Percentiles rank a stretch among this genome's conserved stretches.
These are phyloP conservation scores for Drosophila baimaii DNA, from an alignment of 1,140 invertebrate species.

Conservation along the genomic window DNA sequence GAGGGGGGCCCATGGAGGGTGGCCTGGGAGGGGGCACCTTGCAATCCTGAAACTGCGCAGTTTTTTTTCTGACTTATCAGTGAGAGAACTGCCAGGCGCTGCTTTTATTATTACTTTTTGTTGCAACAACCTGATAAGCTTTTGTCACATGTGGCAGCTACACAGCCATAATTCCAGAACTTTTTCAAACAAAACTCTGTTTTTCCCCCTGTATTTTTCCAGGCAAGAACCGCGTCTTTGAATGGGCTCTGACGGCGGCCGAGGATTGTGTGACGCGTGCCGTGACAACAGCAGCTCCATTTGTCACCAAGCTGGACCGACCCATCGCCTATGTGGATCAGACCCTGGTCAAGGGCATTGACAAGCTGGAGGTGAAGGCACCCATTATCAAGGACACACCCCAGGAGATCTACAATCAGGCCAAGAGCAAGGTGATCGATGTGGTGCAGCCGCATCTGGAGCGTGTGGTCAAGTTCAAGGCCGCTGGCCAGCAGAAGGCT, in stretches of 20 bases:
- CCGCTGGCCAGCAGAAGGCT: constrained; percentile 87
- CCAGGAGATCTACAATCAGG: constrained; percentile 89
- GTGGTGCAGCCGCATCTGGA: constrained; percentile 87
- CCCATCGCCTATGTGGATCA: constrained; percentile 89
- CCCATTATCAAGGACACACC: constrained; percentile 89
- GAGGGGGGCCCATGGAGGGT: background rate
- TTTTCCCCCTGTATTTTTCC: constrained; percentile 5
- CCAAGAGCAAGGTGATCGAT: constrained; percentile 87
- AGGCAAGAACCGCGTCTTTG: constrained; percentile 87
- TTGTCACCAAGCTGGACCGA: constrained; percentile 86
- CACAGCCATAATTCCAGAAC: constrained; percentile 17
- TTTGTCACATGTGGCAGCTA: constrained; percentile 13
- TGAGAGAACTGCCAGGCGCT: constrained; percentile 9
- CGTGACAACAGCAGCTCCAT: constrained; percentile 87
- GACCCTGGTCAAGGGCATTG: constrained; percentile 87
- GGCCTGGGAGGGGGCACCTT: constrained; percentile 9
- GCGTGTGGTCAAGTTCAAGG: constrained; percentile 86
- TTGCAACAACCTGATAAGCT: constrained; percentile 16
- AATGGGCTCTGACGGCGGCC: constrained; percentile 88
- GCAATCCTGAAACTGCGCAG: constrained; percentile 18
- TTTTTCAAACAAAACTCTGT: constrained; percentile 6
- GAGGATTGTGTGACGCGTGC: constrained; percentile 88
- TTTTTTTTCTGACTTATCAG: background rate
- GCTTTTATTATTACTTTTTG: constrained; percentile 13
- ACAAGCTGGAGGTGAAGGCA: constrained; percentile 88